Evolutionary conservation across 2,888 invertebrate genomes (phyloP).

Genomic region (Oligia latruncula): DNA sequence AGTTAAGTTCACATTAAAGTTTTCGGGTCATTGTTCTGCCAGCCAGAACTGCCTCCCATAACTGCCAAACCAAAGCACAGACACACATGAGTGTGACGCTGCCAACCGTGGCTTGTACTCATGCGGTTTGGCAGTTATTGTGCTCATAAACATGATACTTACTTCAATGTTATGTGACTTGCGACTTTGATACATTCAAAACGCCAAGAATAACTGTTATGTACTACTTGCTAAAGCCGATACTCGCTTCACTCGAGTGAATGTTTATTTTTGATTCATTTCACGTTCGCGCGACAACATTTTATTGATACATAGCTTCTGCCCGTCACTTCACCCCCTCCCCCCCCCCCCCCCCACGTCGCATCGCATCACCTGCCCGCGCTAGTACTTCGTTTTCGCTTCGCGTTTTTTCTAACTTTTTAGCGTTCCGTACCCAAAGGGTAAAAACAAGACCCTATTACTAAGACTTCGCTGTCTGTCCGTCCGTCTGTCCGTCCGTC

Average conservation of each 20-base stretch:
- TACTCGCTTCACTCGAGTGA: neutral
- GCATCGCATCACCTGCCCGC: neutral
- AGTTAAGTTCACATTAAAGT: neutral
- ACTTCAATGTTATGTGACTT: neutral
- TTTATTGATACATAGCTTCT: neutral
- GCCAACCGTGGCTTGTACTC: conserved; percentile 4
- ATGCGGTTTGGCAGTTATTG: neutral
- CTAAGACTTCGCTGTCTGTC: no score
- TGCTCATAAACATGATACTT: neutral
- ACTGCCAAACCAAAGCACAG: conserved; percentile 9
- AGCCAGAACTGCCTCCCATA: neutral
- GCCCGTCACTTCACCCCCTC: no score
- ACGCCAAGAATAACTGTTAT: neutral
- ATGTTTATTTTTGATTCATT: neutral
- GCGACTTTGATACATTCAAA: neutral
- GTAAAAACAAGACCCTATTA: no score
- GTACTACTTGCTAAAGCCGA: neutral
- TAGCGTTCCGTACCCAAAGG: no score
- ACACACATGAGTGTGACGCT: neutral
- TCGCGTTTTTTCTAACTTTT: neutral
- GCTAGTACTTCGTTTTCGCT: neutral
- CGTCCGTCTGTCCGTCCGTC: no score
- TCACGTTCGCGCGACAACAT: neutral
- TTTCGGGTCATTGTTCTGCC: neutral
- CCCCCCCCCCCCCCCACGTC: no score